A percentile compares a stretch with the other conserved stretches of the same genome.
These are phyloP conservation scores for Danio kyathit DNA, from an alignment of 2,797 vertebrate species.

Conservation along the genomic window DNA sequence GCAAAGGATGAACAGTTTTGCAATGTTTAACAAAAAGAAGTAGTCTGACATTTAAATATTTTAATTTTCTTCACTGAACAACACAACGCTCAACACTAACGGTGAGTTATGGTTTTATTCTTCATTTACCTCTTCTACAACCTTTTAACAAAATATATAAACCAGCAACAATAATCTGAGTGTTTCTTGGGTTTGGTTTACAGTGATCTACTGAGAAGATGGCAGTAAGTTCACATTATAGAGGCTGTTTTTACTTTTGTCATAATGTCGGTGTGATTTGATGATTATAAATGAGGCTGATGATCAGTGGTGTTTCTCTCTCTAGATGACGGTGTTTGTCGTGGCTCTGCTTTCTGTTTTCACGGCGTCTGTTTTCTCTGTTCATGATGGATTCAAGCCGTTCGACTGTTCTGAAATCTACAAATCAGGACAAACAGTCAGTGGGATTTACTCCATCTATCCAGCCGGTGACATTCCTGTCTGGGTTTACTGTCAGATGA, in stretches of 20 bases:
- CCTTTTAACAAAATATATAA: too few relatives aligned
- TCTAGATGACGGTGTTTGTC: neutral
- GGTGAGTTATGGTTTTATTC: neutral
- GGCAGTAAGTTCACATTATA: neutral
- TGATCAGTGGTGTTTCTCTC: neutral
- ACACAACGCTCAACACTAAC: neutral
- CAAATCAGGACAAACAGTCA: too few relatives aligned
- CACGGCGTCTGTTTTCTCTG: too few relatives aligned
- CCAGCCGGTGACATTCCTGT: too few relatives aligned
- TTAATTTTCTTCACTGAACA: too few relatives aligned
- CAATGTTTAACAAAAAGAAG: neutral
- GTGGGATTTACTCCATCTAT: neutral
- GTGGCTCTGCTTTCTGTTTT: neutral
- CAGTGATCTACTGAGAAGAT: neutral
- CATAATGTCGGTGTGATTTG: neutral
- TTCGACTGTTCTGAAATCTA: neutral
- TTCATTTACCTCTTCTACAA: neutral
- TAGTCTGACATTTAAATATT: too few relatives aligned
- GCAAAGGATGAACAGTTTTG: neutral
- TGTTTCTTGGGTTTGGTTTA: too few relatives aligned
- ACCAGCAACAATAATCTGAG: too few relatives aligned
- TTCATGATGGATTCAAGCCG: neutral
- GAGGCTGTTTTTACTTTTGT: neutral
- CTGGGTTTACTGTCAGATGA: too few relatives aligned
- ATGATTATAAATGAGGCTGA: too few relatives aligned